Conservation (phyloP, 2,797 vertebrate species). For the Anabas testudineus region DNA sequence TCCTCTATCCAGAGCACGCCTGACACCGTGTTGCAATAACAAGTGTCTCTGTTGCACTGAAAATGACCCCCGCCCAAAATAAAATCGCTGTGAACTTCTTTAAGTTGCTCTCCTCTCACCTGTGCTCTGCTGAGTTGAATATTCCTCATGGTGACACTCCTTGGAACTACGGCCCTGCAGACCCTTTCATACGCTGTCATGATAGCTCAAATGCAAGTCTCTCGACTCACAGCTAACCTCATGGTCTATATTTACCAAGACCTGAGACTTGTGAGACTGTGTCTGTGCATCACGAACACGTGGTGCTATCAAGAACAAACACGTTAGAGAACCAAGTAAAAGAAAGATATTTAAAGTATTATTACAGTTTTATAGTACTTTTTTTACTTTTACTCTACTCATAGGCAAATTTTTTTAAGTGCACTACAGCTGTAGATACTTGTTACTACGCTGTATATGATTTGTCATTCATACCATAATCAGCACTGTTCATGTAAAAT, state of each 20-base stretch:
- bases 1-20: conserved; percentile 26
- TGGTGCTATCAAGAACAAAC: neutral
- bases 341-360: no score
- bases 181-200: conserved; percentile 19
- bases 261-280: conserved; percentile 1
- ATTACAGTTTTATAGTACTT: no score
- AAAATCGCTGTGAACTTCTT: neutral
- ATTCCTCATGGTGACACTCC: neutral
- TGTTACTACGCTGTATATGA: no score
- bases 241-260: conserved; percentile 60
- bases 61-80: neutral
- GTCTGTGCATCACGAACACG: conserved; percentile 24
- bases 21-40: neutral
- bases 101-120: conserved; percentile 37
- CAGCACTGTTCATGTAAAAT: neutral
- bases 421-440: no score
- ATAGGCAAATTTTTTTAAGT: neutral
- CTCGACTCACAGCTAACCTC: conserved; percentile 16
- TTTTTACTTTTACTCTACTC: no score
- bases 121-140: neutral
- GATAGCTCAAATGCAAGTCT: conserved; percentile 13
- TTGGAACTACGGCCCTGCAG: neutral
- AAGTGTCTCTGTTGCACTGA: neutral
- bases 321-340: neutral
- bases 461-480: no score